These are phyloP conservation scores for Galleria mellonella DNA, from an alignment of 1,140 invertebrate species.

Conservation along the genomic window DNA sequence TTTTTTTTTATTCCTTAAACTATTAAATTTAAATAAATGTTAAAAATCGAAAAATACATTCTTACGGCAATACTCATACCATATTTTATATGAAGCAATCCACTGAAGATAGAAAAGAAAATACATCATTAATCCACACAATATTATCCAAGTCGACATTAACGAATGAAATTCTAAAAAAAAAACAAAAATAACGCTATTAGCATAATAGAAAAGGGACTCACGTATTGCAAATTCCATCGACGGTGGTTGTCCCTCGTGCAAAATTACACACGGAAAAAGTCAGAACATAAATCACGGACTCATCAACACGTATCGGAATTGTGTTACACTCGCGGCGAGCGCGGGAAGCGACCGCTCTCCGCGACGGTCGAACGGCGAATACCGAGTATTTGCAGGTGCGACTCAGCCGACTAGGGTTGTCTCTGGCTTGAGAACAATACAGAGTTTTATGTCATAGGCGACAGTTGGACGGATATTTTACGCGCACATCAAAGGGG, in stretches of 20 bases:
- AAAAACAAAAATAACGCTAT: slow-evolving; percentile 13
- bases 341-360: slow-evolving; percentile 16
- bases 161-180: slow-evolving; percentile 16
- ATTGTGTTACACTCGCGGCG: slow-evolving; percentile 16
- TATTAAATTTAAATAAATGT: too few species aligned
- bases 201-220: slow-evolving; percentile 24
- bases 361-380: slow-evolving; percentile 30
- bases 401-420: neutral
- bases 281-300: slow-evolving; percentile 25
- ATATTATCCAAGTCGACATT: slow-evolving; percentile 5
- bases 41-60: too few species aligned
- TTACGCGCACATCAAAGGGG: too few species aligned
- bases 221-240: slow-evolving; percentile 29
- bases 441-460: too few species aligned
- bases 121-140: too few species aligned
- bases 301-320: slow-evolving; percentile 23
- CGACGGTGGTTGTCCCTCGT: slow-evolving; percentile 9
- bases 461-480: too few species aligned
- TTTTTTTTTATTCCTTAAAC: too few species aligned
- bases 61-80: too few species aligned
- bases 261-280: slow-evolving; percentile 19
- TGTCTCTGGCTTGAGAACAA: too few species aligned
- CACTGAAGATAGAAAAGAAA: too few species aligned
- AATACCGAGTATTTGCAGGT: slow-evolving; percentile 35
- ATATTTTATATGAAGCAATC: too few species aligned